A percentile compares a stretch with the other conserved stretches of the same genome.
phyloP scores from a whole-genome alignment of 2,888 invertebrate species.

The Tenthredo livida region DNA sequence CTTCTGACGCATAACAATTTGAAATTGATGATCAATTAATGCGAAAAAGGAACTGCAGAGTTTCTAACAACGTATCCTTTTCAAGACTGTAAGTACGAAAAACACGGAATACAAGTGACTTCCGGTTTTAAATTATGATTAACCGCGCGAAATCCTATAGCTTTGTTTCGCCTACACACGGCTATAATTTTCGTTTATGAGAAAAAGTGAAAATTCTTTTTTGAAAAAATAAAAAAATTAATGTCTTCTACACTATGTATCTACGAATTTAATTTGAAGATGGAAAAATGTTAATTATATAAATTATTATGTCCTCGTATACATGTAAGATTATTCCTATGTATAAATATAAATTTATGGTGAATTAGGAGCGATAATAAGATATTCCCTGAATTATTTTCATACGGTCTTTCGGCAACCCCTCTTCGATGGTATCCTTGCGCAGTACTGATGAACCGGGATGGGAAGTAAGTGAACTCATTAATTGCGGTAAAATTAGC shows the following conservation, averaged over 20 bases:
- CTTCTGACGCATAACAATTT: not conserved
- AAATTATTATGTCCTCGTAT: not conserved
- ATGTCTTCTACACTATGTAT: not conserved
- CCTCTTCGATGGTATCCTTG: not conserved
- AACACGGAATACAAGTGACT: not conserved
- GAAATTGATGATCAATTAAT: not conserved
- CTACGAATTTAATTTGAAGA: not conserved
- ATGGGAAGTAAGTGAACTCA: not conserved
- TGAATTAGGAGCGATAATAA: no score
- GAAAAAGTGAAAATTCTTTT: no score
- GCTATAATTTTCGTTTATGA: no score
- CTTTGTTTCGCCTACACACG: no score
- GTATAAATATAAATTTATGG: no score
- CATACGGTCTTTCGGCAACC: not conserved
- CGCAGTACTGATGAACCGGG: not conserved
- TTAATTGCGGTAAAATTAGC: constrained; percentile 7
- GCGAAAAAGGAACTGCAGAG: not conserved
- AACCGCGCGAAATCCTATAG: no score
- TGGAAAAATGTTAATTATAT: not conserved
- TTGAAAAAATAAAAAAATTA: not conserved
- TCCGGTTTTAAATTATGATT: no score
- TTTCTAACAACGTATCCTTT: not conserved
- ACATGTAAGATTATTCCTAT: not conserved
- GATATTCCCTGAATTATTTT: no score
- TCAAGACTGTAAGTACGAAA: not conserved